Conservation (phyloP, 2,888 invertebrate species). For the Drosophila fungiperda region DNA sequence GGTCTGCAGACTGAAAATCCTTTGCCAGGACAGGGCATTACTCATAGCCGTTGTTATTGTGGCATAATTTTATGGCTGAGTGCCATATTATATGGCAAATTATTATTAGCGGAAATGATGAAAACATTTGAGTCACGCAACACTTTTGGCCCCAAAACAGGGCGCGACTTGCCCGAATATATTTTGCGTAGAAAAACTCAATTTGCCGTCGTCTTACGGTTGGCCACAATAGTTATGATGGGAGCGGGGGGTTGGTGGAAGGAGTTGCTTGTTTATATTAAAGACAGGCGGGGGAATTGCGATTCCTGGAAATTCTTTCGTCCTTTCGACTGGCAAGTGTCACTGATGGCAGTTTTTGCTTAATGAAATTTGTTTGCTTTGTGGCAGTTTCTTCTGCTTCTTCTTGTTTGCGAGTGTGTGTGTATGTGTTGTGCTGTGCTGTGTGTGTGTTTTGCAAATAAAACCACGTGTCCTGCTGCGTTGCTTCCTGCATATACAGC, state of each 20-base stretch:
- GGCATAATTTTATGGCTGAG: conserved; percentile 70
- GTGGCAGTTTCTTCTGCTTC: conserved; percentile 10
- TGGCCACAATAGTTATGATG: conserved; percentile 7
- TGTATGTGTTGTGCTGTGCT: conserved; percentile 1
- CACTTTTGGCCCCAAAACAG: conserved; percentile 41
- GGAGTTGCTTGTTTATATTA: not conserved
- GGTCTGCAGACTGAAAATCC: conserved; percentile 27
- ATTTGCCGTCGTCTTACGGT: conserved; percentile 46
- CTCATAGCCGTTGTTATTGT: conserved; percentile 44
- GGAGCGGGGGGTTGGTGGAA: not conserved
- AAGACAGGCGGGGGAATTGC: conserved; percentile 2
- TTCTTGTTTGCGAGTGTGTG: conserved; percentile 22
- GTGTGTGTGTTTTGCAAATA: conserved; percentile 21
- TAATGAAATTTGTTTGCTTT: conserved; percentile 57
- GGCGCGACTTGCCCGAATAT: conserved; percentile 29
- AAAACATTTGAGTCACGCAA: conserved; percentile 82
- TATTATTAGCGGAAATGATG: conserved; percentile 73
- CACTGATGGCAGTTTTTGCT: conserved; percentile 48
- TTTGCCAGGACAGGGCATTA: conserved; percentile 53
- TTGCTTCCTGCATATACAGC: conserved; percentile 45
- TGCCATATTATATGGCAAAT: conserved; percentile 65
- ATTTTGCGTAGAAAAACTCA: conserved; percentile 76
- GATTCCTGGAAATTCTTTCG: conserved; percentile 32
- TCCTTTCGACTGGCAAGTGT: conserved; percentile 51
- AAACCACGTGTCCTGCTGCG: conserved; percentile 69